Base-by-base conservation (phyloP, 1,140 invertebrate genomes). In the Calephelis nemesis region DNA sequence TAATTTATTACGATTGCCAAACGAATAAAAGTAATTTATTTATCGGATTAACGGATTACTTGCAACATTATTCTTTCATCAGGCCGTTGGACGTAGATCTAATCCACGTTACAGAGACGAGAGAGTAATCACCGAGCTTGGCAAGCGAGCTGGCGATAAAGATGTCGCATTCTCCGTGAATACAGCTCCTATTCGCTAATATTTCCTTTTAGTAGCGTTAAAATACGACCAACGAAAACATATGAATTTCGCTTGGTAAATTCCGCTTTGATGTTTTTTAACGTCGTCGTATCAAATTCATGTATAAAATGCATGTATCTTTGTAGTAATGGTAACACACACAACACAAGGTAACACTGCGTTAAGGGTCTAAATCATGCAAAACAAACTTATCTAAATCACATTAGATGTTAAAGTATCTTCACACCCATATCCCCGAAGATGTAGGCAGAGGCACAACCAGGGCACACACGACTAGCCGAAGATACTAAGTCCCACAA, bases 131-230 rank as follows among this genome's bases (percentile, higher is more conserved):
- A 58, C 54, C 54, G 30, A 58, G 54, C 54, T 58, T 58, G 54
- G 54, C 54, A 58, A 58, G 54, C 52, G 52, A 30, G 19, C 30
- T 58, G 9, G 54, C 19, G 54, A 58, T 58, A 58, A 58, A 58
- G 54, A 58, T 58, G 54, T 58, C 54, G 54, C 54, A 58, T 58
- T 58, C 19, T 39, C 30, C 19, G 54, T 58, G 54, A 58, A 58
- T 58, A 58, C 54, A 58, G 54, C 54, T 58, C 52, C 19, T 39
- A 58, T 58, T 58, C 54, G 54, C 54, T 58, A 58, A 58, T 58
- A 58, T 58, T 58, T 58, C 54, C 54, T 58, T 58, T 58, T 58
- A 30, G 54, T 58, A 58, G 54, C 54, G 30, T 30, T 58, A 58
- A 58, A 58, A 39, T 58, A 58, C 54, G 54, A 58, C 52, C 52